These are phyloP conservation scores for Cynopterus sphinx DNA, from an alignment of 2,797 vertebrate species.

Conservation along the genomic window DNA sequence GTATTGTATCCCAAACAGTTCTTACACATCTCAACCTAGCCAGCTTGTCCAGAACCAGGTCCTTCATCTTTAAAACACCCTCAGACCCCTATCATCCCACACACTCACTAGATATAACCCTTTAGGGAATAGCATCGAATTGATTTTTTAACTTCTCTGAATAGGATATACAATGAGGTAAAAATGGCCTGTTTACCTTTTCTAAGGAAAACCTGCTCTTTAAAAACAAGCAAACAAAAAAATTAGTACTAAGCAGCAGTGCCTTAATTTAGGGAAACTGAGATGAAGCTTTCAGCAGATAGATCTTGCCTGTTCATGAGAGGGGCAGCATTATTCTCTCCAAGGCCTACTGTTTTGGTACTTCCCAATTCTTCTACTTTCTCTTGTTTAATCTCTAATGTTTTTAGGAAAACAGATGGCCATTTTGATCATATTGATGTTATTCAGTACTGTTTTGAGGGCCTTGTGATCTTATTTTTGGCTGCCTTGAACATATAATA, in stretches of 20 bases:
- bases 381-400: not conserved
- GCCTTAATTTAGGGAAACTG: not conserved
- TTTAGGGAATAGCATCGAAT: not conserved
- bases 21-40: not conserved
- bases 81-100: accelerated
- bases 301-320: not conserved
- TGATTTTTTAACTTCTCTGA: not conserved
- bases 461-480: slow-evolving; percentile 6
- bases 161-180: not conserved
- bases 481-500: not conserved
- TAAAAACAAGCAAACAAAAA: not conserved
- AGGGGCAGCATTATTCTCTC: not conserved
- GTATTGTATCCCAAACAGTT: not conserved
- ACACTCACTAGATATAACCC: not conserved
- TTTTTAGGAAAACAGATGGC: slow-evolving; percentile 27
- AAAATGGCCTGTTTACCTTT: not conserved
- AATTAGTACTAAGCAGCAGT: not conserved
- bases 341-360: not conserved
- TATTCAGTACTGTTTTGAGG: slow-evolving; percentile 1
- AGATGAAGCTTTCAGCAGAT: not conserved
- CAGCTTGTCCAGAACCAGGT: not conserved
- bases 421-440: slow-evolving; percentile 14
- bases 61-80: not conserved
- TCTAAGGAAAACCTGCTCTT: not conserved
- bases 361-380: not conserved